phyloP scores from a whole-genome alignment of 2,888 invertebrate species.

The Rhodophaea formosa region DNA sequence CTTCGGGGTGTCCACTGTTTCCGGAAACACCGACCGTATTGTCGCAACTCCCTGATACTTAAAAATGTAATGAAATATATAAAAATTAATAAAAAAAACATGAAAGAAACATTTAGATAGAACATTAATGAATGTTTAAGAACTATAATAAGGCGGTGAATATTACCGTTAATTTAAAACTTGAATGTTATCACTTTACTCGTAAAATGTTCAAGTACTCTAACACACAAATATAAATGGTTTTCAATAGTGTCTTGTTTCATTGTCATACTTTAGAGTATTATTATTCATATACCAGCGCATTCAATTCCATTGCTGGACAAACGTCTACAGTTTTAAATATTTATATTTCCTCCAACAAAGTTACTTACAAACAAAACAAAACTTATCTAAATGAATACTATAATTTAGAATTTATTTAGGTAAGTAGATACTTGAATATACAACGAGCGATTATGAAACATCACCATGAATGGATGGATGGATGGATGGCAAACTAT shows the following conservation, averaged over 20 bases:
- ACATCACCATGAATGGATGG: too few relatives aligned
- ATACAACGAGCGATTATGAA: too few relatives aligned
- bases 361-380: too few relatives aligned
- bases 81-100: constrained; percentile 33
- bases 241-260: constrained; percentile 65
- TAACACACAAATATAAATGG: constrained; percentile 74
- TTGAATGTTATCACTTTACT: constrained; percentile 75
- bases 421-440: too few relatives aligned
- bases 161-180: constrained; percentile 56
- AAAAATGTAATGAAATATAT: constrained; percentile 36
- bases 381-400: too few relatives aligned
- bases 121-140: constrained; percentile 53
- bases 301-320: too few relatives aligned
- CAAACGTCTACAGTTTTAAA: too few relatives aligned
- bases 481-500: too few relatives aligned
- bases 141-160: constrained; percentile 43
- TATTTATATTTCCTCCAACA: too few relatives aligned
- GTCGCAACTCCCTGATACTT: constrained; percentile 35
- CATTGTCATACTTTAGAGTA: constrained; percentile 26
- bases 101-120: constrained; percentile 45
- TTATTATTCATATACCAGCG: too few relatives aligned
- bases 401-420: too few relatives aligned
- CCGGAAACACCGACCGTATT: constrained; percentile 34
- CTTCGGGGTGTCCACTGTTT: constrained; percentile 47
- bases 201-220: constrained; percentile 60